Base-by-base conservation (phyloP, 2,888 invertebrate genomes). In the Athalia circularis region DNA sequence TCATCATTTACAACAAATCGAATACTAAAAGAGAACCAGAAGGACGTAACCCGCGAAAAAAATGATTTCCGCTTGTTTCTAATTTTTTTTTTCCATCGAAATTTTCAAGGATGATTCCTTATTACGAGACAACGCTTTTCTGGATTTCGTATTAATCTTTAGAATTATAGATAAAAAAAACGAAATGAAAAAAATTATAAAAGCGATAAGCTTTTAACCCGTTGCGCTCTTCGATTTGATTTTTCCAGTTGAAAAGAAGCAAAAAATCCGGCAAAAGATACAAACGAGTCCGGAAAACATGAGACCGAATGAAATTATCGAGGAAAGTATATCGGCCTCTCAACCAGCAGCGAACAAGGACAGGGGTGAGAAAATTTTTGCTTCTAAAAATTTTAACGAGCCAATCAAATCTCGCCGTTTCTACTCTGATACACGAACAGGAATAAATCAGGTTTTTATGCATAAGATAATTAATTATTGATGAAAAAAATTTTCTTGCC, bases 251-350 rank as follows among this genome's bases (percentile, higher is more conserved):
- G 87, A 87, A 75, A 87, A 84, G 70, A 86, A 83, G 77, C 85
- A 84, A 77, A 84, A 86, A 78, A 84, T 84, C 6, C 83, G 85
- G 70, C 86, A 85, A 70, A 86, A 85, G 82, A 81, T 84, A 11
- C 78, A 83, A 2, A 83, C 88, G 11, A 89, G 83, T 7, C 83
- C 82, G 57, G 85, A 87, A 1, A 86, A 83, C 67, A 83, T 84
- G 62, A 3, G 59, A 72, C 72, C 57, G 3, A 87, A 88, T 78
- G 87, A 88, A 78, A 84, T 88, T 70, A 83, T 87, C 5, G 87
- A 86, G 78, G 83, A 89, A 79, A 84, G 87, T 72, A 83, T 87
- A 6, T 87, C 86, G 79, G 83, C 86, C 57, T 88, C 89, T 7
- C 85, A 87, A 72, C 82, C 86, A 77, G 84, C 86, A 62, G 82